Evolutionary conservation across 2,113 vertebrate species (phyloP).

Genomic region (Oryzias melastigma): DNA sequence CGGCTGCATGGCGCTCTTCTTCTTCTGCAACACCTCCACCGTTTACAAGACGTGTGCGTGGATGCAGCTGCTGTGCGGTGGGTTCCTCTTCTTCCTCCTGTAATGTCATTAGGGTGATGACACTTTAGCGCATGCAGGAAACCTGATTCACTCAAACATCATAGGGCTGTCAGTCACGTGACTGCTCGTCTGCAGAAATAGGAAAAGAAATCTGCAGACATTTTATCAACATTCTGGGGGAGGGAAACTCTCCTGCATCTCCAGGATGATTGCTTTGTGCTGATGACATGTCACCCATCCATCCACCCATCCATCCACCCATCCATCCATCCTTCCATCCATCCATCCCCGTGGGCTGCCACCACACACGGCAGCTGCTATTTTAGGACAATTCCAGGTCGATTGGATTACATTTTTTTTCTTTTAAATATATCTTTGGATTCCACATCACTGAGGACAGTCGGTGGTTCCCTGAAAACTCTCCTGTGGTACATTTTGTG

Average conservation of each 20-base stretch:
- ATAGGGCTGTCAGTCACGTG: not conserved
- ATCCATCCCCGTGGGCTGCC: not conserved
- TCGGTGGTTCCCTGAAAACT: slow-evolving; percentile 12
- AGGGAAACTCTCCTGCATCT: slow-evolving; percentile 13
- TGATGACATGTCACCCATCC: slow-evolving; percentile 41
- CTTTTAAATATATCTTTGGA: slow-evolving; percentile 9
- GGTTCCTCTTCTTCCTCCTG: slow-evolving; percentile 16
- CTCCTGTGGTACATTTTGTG: not conserved
- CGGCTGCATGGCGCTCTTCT: slow-evolving; percentile 94
- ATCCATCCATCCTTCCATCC: slow-evolving; percentile 15
- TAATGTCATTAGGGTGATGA: not conserved
- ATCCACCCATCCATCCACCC: slow-evolving; percentile 40
- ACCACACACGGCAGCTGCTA: slow-evolving; percentile 7
- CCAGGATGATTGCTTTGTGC: slow-evolving; percentile 19
- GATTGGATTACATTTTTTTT: slow-evolving; percentile 53
- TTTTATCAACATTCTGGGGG: slow-evolving; percentile 14
- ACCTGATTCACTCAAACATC: not conserved
- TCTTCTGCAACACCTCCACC: slow-evolving; percentile 98
- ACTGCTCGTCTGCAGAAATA: not conserved
- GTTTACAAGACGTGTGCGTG: slow-evolving; percentile 99
- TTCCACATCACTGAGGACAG: slow-evolving; percentile 30
- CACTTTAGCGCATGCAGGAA: not conserved
- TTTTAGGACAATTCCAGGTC: slow-evolving; percentile 56
- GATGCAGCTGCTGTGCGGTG: slow-evolving; percentile 98
- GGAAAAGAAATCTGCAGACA: not conserved